These are phyloP conservation scores for Diachrysia chrysitis DNA, from an alignment of 2,888 invertebrate species.

Conservation along the genomic window DNA sequence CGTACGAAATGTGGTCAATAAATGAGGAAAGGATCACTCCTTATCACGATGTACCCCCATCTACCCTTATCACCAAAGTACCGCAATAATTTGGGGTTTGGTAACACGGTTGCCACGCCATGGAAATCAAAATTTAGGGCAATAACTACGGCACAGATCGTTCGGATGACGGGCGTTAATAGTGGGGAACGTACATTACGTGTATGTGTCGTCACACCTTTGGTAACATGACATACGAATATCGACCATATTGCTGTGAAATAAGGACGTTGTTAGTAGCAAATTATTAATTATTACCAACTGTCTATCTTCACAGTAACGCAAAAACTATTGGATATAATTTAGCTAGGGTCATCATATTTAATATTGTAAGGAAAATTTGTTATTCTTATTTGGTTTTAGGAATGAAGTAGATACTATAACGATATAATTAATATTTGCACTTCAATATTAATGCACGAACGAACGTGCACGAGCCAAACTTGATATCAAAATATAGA, in stretches of 20 bases:
- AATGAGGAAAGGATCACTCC: background rate
- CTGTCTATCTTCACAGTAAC: too few relatives aligned
- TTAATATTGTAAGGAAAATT: too few relatives aligned
- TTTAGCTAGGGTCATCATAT: too few relatives aligned
- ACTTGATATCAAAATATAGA: constrained; percentile 26
- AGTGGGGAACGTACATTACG: background rate
- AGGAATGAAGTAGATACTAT: background rate
- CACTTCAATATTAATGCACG: constrained; percentile 8
- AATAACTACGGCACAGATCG: constrained; percentile 3
- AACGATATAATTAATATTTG: constrained; percentile 18
- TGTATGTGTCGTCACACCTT: background rate
- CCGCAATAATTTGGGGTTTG: constrained; percentile 4
- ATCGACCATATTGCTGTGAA: background rate
- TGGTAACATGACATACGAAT: background rate
- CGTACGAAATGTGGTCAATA: background rate
- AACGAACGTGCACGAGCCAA: constrained; percentile 12
- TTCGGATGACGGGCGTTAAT: constrained; percentile 4
- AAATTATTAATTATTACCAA: too few relatives aligned
- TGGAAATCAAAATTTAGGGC: constrained; percentile 4
- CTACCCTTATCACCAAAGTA: constrained; percentile 3
- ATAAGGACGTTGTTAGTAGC: background rate
- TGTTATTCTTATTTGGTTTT: too few relatives aligned
- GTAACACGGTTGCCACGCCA: background rate
- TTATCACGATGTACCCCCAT: background rate
- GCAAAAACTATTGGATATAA: too few relatives aligned